phyloP scores from a whole-genome alignment of 1,140 invertebrate genomes.

The Eupeodes corollae region DNA sequence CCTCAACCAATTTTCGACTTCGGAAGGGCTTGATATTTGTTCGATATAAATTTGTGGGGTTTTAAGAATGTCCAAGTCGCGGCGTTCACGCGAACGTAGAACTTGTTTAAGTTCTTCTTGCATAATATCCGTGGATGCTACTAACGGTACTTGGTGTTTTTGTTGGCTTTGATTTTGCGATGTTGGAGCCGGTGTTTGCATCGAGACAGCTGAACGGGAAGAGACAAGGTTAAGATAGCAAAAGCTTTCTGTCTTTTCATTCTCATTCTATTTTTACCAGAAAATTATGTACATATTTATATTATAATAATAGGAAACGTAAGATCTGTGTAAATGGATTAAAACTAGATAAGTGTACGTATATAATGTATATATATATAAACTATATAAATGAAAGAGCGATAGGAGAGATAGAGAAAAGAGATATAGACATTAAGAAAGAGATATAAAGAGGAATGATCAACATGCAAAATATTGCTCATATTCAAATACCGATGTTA shows the following conservation, averaged over 20 bases:
- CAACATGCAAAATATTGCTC: too few relatives aligned
- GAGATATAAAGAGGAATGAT: too few relatives aligned
- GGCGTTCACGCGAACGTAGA: constrained; percentile 42
- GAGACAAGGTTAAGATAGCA: neutral
- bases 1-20: constrained; percentile 59
- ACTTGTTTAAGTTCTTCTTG: constrained; percentile 57
- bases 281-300: too few relatives aligned
- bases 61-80: constrained; percentile 46
- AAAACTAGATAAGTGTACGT: too few relatives aligned
- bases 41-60: constrained; percentile 57
- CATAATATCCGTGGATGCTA: constrained; percentile 24
- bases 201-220: neutral
- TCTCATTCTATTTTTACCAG: neutral
- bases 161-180: neutral
- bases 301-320: too few relatives aligned
- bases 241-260: neutral
- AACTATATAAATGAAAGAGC: too few relatives aligned
- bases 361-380: too few relatives aligned
- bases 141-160: neutral
- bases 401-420: too few relatives aligned
- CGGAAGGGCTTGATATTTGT: constrained; percentile 44
- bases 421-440: too few relatives aligned
- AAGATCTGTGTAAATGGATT: too few relatives aligned
- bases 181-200: neutral
- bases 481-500: too few relatives aligned